A percentile compares a stretch with the other conserved stretches of the same genome.
Evolutionary conservation across 2,888 invertebrate species (phyloP).

Genomic region (Heliconius ethilla): DNA sequence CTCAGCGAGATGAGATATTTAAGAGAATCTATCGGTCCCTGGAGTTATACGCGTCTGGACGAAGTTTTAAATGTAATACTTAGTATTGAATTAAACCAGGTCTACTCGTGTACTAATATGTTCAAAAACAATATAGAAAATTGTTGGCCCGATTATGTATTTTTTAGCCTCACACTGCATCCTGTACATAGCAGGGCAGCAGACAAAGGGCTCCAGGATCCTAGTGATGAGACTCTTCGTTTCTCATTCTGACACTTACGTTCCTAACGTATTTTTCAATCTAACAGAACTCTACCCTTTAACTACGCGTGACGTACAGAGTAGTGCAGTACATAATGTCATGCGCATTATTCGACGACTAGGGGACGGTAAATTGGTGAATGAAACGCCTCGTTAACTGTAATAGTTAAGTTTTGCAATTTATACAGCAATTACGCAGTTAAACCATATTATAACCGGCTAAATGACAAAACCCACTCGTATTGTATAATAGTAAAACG

Average conservation of each 20-base stretch:
- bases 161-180: neutral
- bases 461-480: slow-evolving; percentile 11
- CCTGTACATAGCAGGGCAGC: neutral
- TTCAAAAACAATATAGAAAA: too few relatives aligned
- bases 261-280: neutral
- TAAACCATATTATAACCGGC: slow-evolving; percentile 9
- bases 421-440: slow-evolving; percentile 19
- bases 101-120: neutral
- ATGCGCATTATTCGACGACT: slow-evolving; percentile 9
- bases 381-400: slow-evolving; percentile 22
- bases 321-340: slow-evolving; percentile 12
- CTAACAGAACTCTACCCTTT: neutral
- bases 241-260: too few relatives aligned
- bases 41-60: neutral
- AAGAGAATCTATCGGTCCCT: slow-evolving; percentile 24
- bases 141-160: neutral
- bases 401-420: slow-evolving; percentile 26
- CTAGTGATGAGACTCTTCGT: too few relatives aligned
- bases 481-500: neutral
- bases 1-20: slow-evolving; percentile 17
- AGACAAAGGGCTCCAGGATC: neutral
- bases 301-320: neutral
- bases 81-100: neutral
- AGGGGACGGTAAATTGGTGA: slow-evolving; percentile 25
- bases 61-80: slow-evolving; percentile 12